Evolutionary conservation across 2,888 invertebrate genomes (phyloP), one percentile per base, ranked within the genome.

Genomic region (Acrobasis repandana): DNA sequence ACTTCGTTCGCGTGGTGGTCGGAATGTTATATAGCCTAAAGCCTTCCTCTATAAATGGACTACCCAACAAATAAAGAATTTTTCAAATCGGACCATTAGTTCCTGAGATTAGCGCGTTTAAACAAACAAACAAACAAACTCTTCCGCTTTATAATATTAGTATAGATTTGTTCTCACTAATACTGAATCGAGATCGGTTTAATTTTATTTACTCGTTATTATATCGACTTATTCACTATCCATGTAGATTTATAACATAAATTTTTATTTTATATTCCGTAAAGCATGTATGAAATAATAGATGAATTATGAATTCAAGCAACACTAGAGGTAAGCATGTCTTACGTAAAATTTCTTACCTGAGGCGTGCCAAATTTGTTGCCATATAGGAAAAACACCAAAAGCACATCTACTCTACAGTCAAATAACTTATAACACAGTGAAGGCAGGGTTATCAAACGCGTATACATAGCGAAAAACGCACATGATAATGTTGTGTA

Each of bases 281-380:
- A 70, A 86, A 89, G 88, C 88, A 88, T 88, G 88, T 88, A 88
- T 85, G 88, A 88, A 86, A 84, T 79, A 81, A 77, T 74, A 58
- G 61, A 65, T 33, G 34, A 38, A 56, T 28, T 28, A 28, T 63
- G 60, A 64, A 62, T 63, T 67, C 67, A 80, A 73, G 73, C 67
- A 33, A 56, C 62, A 60, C 61, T 9, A 62, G 62, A 65, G 28
- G 34, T 36, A 79, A 79, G 79, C 77, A 68, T 72, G 73, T 63
- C 74, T 69, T 47, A 70, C 62, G 70, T 73, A 72, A 76, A 67
- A 70, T 71, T 61, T 82, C 89, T 89, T 88, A 88, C 89, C 88
- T 86, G 73, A 49, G 62, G 65, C 66, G 65, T 72, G 76, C 79
- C 67, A 68, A 69, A 61, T 73, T 70, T 76, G 81, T 81, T 78